phyloP scores from a whole-genome alignment of 1,140 invertebrate species.

The Drosophila malerkotliana region DNA sequence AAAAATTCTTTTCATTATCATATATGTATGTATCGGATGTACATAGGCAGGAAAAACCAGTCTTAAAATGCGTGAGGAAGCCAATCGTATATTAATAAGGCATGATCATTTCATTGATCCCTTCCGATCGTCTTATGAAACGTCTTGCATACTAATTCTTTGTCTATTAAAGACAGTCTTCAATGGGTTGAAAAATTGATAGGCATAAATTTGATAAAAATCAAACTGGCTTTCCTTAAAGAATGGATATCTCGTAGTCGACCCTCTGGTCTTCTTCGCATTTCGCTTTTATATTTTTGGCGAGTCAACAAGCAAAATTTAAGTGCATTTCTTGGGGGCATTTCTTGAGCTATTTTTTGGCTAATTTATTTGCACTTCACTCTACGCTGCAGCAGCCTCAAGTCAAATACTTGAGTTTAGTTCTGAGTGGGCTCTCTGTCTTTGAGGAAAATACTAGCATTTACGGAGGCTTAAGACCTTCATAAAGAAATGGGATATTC shows the following conservation, averaged over 20 bases:
- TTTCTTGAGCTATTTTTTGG: constrained; percentile 57
- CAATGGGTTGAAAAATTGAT: no score
- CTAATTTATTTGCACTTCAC: constrained; percentile 75
- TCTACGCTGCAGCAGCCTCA: constrained; percentile 35
- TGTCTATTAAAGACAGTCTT: no score
- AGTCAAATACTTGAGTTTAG: constrained; percentile 53
- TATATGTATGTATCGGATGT: not conserved
- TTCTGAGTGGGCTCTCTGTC: constrained; percentile 6
- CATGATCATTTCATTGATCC: not conserved
- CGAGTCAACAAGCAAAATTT: constrained; percentile 39
- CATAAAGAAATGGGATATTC: constrained; percentile 33
- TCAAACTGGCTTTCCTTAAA: not conserved
- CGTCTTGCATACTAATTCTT: not conserved
- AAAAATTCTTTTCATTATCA: not conserved
- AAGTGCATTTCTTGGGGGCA: constrained; percentile 53
- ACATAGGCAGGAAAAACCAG: not conserved
- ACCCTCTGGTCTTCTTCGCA: not conserved
- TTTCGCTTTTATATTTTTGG: constrained; percentile 23
- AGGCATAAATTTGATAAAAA: no score
- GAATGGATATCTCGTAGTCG: not conserved
- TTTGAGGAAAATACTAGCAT: constrained; percentile 12
- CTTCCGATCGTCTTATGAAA: not conserved
- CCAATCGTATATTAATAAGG: no score
- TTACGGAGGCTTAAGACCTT: constrained; percentile 34
- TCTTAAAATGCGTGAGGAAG: not conserved